Percentiles rank a stretch among this genome's conserved stretches.
phyloP scores from a whole-genome alignment of 2,888 invertebrate genomes.

The Myopa tessellatipennis region DNA sequence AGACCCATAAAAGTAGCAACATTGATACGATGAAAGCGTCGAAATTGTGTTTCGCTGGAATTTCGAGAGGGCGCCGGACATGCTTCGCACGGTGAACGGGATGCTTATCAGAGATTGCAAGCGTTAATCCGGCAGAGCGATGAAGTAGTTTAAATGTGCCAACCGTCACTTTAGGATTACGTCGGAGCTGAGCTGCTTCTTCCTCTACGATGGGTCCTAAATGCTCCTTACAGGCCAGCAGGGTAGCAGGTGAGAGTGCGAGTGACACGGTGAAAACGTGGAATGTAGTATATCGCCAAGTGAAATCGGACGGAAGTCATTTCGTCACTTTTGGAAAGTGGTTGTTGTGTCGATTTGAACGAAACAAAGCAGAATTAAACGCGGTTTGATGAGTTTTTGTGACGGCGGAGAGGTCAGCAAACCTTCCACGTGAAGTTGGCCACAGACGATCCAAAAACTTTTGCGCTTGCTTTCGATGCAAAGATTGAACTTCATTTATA shows the following conservation, averaged over 20 bases:
- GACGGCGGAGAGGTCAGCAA: neutral
- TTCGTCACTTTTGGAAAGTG: constrained; percentile 19
- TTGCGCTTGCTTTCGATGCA: constrained; percentile 5
- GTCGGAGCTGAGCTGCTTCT: neutral
- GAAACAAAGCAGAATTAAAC: constrained; percentile 12
- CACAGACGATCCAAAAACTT: constrained; percentile 16
- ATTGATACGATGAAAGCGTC: constrained; percentile 7
- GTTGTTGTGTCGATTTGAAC: constrained; percentile 8
- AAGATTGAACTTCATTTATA: constrained; percentile 14
- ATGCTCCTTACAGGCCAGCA: neutral
- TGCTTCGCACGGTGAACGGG: constrained; percentile 15
- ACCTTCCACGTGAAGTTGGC: constrained; percentile 25
- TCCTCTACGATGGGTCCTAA: neutral
- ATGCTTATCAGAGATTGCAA: constrained; percentile 27
- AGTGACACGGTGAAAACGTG: neutral
- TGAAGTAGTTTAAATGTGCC: neutral
- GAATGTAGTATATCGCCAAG: constrained; percentile 11
- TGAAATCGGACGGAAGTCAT: constrained; percentile 30
- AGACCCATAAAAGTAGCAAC: neutral
- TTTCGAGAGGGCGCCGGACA: neutral
- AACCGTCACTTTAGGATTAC: constrained; percentile 2
- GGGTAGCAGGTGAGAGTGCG: neutral
- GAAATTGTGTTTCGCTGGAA: neutral
- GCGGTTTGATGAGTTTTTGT: constrained; percentile 30
- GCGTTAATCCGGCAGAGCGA: constrained; percentile 1